Percentiles rank a stretch among this genome's conserved stretches.
These are phyloP conservation scores for Palaemon carinicauda DNA, from an alignment of 1,140 invertebrate species.

Conservation along the genomic window DNA sequence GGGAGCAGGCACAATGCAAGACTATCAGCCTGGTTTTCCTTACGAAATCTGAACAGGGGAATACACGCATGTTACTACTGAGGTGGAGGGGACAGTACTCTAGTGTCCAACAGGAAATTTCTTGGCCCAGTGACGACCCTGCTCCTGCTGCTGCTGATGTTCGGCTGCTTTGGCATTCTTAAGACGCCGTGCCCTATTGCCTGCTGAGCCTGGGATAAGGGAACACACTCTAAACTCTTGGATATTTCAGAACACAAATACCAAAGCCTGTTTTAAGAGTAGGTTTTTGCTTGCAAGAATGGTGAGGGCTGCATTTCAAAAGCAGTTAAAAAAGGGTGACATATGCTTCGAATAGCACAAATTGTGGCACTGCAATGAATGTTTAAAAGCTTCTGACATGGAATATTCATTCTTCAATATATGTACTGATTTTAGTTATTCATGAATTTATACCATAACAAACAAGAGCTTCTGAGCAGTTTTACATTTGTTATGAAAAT, in stretches of 20 bases:
- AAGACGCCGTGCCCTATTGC: neutral
- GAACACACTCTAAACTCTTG: neutral
- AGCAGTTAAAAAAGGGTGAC: too few species aligned
- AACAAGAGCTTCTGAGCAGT: too few species aligned
- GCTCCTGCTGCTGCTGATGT: neutral
- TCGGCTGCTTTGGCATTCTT: neutral
- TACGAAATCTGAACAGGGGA: too few species aligned
- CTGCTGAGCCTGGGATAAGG: neutral
- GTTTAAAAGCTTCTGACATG: too few species aligned
- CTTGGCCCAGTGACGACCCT: neutral
- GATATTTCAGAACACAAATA: neutral
- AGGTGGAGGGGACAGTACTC: neutral
- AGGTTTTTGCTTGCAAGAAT: neutral
- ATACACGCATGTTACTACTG: neutral
- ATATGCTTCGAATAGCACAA: too few species aligned
- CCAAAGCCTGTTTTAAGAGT: neutral
- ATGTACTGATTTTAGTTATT: too few species aligned
- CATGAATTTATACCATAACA: too few species aligned
- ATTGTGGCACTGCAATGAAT: too few species aligned
- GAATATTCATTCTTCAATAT: too few species aligned
- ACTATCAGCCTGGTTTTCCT: too few species aligned
- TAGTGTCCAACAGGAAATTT: neutral
- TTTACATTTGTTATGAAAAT: too few species aligned
- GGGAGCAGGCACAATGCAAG: too few species aligned
- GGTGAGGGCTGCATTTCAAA: neutral